Conservation (phyloP, 2,888 invertebrate species). For the Litoditis marina region DNA sequence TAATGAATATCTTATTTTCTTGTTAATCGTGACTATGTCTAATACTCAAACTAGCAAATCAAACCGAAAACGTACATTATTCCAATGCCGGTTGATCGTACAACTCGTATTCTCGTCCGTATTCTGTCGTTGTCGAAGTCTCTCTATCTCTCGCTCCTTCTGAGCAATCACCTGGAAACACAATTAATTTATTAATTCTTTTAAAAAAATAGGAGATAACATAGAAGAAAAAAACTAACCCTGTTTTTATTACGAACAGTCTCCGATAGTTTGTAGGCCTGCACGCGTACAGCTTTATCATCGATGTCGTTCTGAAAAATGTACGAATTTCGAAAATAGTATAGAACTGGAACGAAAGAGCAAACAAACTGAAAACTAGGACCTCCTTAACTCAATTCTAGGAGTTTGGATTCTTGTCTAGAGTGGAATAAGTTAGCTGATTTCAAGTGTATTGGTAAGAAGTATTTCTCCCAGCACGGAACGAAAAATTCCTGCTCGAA, state of each 20-base stretch:
- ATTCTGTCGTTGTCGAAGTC: constrained; percentile 86
- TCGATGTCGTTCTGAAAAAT: constrained; percentile 54
- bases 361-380: too few relatives aligned
- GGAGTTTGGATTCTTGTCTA: too few relatives aligned
- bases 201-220: neutral
- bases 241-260: constrained; percentile 83
- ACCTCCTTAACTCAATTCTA: too few relatives aligned
- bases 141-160: constrained; percentile 84
- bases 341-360: too few relatives aligned
- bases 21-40: too few relatives aligned
- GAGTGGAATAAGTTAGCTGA: too few relatives aligned
- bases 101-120: constrained; percentile 96
- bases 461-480: too few relatives aligned
- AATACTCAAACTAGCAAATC: too few relatives aligned
- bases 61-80: constrained; percentile 67
- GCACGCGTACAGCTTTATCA: constrained; percentile 68
- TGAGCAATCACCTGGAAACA: constrained; percentile 74
- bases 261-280: constrained; percentile 87
- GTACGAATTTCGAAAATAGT: neutral
- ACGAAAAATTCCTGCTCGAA: too few relatives aligned
- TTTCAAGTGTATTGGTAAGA: too few relatives aligned
- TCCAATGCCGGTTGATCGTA: constrained; percentile 93
- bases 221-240: neutral
- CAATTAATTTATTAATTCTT: neutral
- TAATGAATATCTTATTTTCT: too few relatives aligned